Conservation (phyloP, 1,140 invertebrate species). For the Amyelois transitella region DNA sequence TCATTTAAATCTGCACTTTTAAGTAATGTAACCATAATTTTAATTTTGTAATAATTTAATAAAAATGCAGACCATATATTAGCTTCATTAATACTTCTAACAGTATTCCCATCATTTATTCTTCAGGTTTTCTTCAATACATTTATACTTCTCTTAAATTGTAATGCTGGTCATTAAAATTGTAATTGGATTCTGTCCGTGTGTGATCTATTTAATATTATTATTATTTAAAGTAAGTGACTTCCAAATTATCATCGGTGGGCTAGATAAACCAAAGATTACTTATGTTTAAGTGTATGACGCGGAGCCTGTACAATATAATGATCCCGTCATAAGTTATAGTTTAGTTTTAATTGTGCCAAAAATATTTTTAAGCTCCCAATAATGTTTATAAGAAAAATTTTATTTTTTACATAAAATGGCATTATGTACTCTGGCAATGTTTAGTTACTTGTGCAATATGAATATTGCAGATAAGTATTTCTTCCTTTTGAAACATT, state of each 20-base stretch:
- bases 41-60: too few relatives aligned
- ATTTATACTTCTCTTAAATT: background rate
- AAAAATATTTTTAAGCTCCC: constrained; percentile 57
- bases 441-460: constrained; percentile 56
- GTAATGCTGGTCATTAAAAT: background rate
- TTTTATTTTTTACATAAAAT: constrained; percentile 50
- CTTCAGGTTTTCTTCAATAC: background rate
- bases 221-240: constrained; percentile 54
- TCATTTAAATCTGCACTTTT: too few relatives aligned
- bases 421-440: constrained; percentile 61
- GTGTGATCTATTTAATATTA: constrained; percentile 57
- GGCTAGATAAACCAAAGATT: constrained; percentile 72
- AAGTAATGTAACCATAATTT: too few relatives aligned
- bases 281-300: constrained; percentile 40
- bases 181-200: constrained; percentile 14
- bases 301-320: constrained; percentile 61
- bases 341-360: constrained; percentile 54
- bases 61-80: background rate
- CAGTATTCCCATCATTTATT: background rate
- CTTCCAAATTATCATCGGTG: constrained; percentile 49
- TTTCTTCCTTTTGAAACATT: constrained; percentile 45
- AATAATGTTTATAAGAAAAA: constrained; percentile 37
- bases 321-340: constrained; percentile 34
- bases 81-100: background rate
- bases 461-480: constrained; percentile 50